Percentiles rank a stretch among this genome's conserved stretches.
Conservation (phyloP, 2,888 invertebrate genomes). For the Fabriciana adippe region DNA sequence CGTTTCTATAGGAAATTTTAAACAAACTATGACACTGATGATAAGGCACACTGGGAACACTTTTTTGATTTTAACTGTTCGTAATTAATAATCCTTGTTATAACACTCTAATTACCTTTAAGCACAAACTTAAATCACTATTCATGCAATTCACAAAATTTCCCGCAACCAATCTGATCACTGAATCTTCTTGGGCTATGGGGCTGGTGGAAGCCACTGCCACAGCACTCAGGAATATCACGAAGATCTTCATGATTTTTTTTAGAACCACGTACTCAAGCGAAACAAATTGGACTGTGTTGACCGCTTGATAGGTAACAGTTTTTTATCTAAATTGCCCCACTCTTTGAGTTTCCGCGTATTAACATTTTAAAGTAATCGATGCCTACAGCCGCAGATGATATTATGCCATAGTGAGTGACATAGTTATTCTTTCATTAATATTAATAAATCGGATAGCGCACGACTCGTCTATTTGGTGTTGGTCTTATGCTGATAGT, state of each 20-base stretch:
- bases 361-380: slow-evolving; percentile 74
- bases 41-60: slow-evolving; percentile 5
- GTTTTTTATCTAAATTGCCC: slow-evolving; percentile 77
- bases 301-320: slow-evolving; percentile 67
- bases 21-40: neutral
- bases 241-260: slow-evolving; percentile 64
- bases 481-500: slow-evolving; percentile 54
- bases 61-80: slow-evolving; percentile 7
- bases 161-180: slow-evolving; percentile 58
- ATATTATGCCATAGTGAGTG: slow-evolving; percentile 69
- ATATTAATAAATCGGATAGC: slow-evolving; percentile 66
- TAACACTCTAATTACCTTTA: slow-evolving; percentile 62
- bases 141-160: slow-evolving; percentile 71
- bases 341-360: slow-evolving; percentile 58
- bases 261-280: slow-evolving; percentile 53
- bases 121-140: slow-evolving; percentile 70
- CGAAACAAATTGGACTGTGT: slow-evolving; percentile 70
- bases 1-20: neutral
- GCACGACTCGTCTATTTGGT: slow-evolving; percentile 58
- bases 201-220: slow-evolving; percentile 60
- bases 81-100: slow-evolving; percentile 12
- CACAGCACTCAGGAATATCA: slow-evolving; percentile 62
- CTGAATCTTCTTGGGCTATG: slow-evolving; percentile 62
- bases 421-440: slow-evolving; percentile 67
- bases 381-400: slow-evolving; percentile 60